Evolutionary conservation across 2,113 vertebrate species (phyloP).

Genomic region (Alethe castanea): DNA sequence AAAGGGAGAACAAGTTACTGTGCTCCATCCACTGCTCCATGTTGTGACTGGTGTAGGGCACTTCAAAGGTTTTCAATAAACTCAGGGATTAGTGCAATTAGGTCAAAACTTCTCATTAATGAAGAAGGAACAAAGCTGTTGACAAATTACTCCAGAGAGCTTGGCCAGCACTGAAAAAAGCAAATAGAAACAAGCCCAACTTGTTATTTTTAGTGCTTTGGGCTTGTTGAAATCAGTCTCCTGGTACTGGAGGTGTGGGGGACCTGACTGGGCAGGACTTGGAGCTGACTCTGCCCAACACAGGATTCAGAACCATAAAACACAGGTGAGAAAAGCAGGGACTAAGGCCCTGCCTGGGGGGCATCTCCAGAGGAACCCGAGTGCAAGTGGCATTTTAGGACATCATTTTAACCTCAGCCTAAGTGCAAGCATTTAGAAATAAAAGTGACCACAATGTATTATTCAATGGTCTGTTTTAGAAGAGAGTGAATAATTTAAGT

Average conservation of each 20-base stretch:
- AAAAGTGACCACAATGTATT: not conserved
- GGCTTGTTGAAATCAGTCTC: not conserved
- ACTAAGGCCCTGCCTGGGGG: not conserved
- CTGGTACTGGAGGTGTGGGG: not conserved
- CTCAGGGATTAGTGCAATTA: not conserved
- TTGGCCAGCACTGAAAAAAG: not conserved
- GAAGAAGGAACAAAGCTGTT: not conserved
- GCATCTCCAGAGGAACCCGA: not conserved
- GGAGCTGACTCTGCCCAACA: not conserved
- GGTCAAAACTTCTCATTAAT: not conserved
- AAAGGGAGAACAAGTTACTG: not conserved
- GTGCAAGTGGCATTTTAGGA: not conserved
- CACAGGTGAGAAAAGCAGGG: not conserved
- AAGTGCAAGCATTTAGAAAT: not conserved
- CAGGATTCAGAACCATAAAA: not conserved
- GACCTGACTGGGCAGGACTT: not conserved
- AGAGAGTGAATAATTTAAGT: conserved; percentile 35
- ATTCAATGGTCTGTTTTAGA: not conserved
- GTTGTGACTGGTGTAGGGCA: not conserved
- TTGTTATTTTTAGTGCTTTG: not conserved
- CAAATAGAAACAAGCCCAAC: not conserved
- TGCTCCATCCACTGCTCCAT: not conserved
- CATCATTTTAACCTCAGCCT: not conserved
- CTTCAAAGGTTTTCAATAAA: not conserved
- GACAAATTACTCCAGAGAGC: not conserved